phyloP scores from a whole-genome alignment of 2,888 invertebrate genomes.

The Cheilosia soror region DNA sequence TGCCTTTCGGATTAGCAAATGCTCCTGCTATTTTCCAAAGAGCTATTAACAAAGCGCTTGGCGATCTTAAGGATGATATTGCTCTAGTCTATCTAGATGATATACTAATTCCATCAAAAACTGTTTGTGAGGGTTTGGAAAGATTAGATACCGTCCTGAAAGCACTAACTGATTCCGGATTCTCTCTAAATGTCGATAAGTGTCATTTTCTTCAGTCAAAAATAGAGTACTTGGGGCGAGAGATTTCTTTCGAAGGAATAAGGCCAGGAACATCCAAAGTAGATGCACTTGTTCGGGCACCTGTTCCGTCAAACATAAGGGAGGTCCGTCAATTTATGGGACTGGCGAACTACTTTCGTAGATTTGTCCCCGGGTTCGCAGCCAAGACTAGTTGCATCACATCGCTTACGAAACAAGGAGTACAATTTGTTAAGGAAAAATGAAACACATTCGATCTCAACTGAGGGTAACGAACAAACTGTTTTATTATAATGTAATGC shows the following conservation, averaged over 20 bases:
- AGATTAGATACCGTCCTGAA: constrained; percentile 59
- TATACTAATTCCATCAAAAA: constrained; percentile 34
- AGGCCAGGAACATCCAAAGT: constrained; percentile 28
- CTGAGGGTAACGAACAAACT: too few relatives aligned
- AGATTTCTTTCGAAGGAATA: constrained; percentile 47
- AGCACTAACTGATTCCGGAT: constrained; percentile 56
- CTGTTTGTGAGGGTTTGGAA: constrained; percentile 38
- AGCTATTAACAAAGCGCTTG: too few relatives aligned
- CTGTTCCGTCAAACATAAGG: constrained; percentile 20
- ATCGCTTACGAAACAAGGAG: constrained; percentile 10
- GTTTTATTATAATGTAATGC: too few relatives aligned
- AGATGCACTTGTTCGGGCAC: constrained; percentile 28
- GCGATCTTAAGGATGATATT: constrained; percentile 36
- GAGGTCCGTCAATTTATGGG: neutral
- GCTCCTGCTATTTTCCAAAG: too few relatives aligned
- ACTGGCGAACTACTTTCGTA: constrained; percentile 48
- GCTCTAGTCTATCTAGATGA: constrained; percentile 63
- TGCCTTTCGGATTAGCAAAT: too few relatives aligned
- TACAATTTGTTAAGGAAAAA: too few relatives aligned
- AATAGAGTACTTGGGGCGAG: constrained; percentile 77
- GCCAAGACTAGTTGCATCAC: constrained; percentile 39
- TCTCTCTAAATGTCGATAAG: constrained; percentile 44
- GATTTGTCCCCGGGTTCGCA: constrained; percentile 41
- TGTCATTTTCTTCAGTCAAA: constrained; percentile 43
- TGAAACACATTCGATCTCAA: too few relatives aligned